Conservation (phyloP, 2,888 invertebrate species). For the Caenorhabditis uteleia region DNA sequence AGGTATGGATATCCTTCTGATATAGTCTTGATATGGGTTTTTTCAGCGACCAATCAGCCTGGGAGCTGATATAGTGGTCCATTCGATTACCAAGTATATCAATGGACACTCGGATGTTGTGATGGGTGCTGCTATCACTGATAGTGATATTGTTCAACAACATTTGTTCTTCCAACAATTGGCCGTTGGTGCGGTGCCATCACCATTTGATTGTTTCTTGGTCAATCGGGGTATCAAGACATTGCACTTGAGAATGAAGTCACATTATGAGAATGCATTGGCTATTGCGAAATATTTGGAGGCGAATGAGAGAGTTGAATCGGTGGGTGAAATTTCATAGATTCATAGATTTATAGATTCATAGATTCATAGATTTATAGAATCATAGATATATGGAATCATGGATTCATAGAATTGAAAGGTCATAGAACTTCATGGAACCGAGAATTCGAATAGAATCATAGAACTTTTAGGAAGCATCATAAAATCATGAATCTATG, state of each 20-base stretch:
- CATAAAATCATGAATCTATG: too few relatives aligned
- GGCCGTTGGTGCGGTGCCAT: constrained; percentile 91
- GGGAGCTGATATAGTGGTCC: constrained; percentile 88
- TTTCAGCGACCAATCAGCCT: constrained; percentile 83
- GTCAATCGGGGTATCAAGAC: constrained; percentile 90
- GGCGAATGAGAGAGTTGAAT: constrained; percentile 78
- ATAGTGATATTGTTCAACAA: constrained; percentile 78
- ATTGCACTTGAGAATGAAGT: constrained; percentile 86
- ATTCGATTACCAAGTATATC: constrained; percentile 95
- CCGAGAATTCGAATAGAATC: too few relatives aligned
- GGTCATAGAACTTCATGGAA: too few relatives aligned
- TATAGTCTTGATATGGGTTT: background rate
- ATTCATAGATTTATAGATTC: too few relatives aligned
- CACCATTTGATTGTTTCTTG: constrained; percentile 93
- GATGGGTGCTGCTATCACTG: constrained; percentile 88
- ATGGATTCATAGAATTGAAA: background rate
- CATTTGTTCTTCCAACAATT: constrained; percentile 78
- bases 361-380: too few relatives aligned
- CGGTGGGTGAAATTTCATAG: too few relatives aligned
- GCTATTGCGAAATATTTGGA: constrained; percentile 83
- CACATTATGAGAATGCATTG: constrained; percentile 82
- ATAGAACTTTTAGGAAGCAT: too few relatives aligned
- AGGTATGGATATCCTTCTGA: too few relatives aligned
- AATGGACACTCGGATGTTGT: constrained; percentile 97
- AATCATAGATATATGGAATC: constrained; percentile 1